Evolutionary conservation across 1,140 invertebrate genomes (phyloP), one percentile per base, ranked within the genome.

Genomic region (Amphibalanus amphitrite): DNA sequence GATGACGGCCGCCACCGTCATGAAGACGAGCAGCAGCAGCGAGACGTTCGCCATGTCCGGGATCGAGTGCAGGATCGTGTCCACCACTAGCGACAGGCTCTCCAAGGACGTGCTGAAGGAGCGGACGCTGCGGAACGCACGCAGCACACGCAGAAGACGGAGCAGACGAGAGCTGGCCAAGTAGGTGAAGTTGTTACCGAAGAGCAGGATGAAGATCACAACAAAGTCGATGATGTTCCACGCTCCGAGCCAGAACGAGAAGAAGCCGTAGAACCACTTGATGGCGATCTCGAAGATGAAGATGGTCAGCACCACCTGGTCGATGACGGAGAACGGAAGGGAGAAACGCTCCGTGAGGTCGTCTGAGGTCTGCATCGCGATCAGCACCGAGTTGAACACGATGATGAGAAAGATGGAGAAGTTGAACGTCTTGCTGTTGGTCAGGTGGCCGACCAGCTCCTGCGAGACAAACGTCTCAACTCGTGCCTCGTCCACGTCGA

Each of bases 201-300:
- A 69, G 0, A 77, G 33, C 25, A 77, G 38, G 25, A 75, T 73
- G 1, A 72, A 47, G 25, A 77, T 70, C 26, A 78, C 74, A 59
- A 77, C 72, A 69, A 78, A 77, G 72, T 78, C 77, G 25, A 78
- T 33, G 29, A 78, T 74, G 68, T 78, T 78, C 77, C 77, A 78
- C 15, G 30, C 70, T 26, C 72, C 74, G 71, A 74, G 73, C 77
- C 77, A 78, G 71, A 78, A 78, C n/a, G 78, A 40, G 30, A 72
- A 74, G 70, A 78, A 78, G 64, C 76, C 77, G 69, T 77, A 77
- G 30, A 75, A 76, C 77, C 77, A 78, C 72, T 78, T 78, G 59
- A 78, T 38, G 6, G 78, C 47, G 29, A 78, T 76, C 71, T 78
- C 77, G 47, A 76, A 75, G 33, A 76, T 71, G 72, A 76, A 76